Percentiles rank a stretch among this genome's conserved stretches.
Evolutionary conservation across 2,888 invertebrate species (phyloP).

Genomic region (Rambutsinella grinnellia): DNA sequence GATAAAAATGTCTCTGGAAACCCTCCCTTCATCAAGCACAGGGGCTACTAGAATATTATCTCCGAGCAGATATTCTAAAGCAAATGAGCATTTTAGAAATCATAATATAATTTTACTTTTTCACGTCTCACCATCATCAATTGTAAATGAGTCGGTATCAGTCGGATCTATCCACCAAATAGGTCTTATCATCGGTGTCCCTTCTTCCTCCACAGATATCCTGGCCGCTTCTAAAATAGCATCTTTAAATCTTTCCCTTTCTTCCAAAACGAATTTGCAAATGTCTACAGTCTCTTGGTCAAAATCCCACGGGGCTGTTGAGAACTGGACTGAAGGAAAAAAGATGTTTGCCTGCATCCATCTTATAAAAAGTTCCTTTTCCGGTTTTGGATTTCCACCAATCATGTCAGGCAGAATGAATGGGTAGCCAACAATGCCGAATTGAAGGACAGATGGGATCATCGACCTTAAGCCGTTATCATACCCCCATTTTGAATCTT

Average conservation of each 20-base stretch:
- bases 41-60: conserved; percentile 84
- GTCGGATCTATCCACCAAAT: conserved; percentile 87
- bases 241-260: conserved; percentile 72
- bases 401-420: conserved; percentile 76
- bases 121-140: conserved; percentile 69
- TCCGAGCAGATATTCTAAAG: conserved; percentile 83
- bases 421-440: conserved; percentile 77
- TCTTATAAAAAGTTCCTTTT: too few relatives aligned
- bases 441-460: conserved; percentile 71
- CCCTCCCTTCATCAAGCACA: conserved; percentile 76
- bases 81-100: neutral
- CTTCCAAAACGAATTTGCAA: too few relatives aligned
- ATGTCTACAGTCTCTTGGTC: too few relatives aligned
- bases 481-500: conserved; percentile 75
- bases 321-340: too few relatives aligned
- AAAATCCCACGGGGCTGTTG: too few relatives aligned
- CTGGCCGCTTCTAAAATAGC: conserved; percentile 74
- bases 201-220: conserved; percentile 73
- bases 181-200: conserved; percentile 82
- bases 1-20: conserved; percentile 79
- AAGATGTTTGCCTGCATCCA: conserved; percentile 76
- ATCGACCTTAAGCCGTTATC: conserved; percentile 70
- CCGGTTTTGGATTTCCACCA: conserved; percentile 72
- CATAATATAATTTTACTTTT: neutral
- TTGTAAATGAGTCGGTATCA: conserved; percentile 73